Conservation (phyloP, 2,797 vertebrate genomes). For the Schizopygopsis pylzovi region DNA sequence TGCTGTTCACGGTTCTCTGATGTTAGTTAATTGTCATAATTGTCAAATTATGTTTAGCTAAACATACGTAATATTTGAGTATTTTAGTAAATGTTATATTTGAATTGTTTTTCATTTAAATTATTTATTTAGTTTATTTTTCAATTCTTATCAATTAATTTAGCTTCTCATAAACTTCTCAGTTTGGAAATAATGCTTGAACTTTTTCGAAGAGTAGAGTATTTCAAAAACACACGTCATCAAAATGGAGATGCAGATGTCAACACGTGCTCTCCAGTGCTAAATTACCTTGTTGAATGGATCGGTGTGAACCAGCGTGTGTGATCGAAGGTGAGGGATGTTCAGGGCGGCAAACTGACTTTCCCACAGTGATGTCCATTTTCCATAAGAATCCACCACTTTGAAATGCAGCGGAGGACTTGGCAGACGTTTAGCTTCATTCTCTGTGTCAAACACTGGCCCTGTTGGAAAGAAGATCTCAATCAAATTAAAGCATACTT, state of each 20-base stretch:
- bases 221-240: not conserved
- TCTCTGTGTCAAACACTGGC: constrained; percentile 34
- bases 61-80: not conserved
- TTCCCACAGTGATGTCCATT: constrained; percentile 78
- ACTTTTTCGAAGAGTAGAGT: not conserved
- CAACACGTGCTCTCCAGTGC: not conserved
- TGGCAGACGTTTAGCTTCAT: constrained; percentile 21
- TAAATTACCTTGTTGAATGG: constrained; percentile 76
- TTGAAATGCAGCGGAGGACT: constrained; percentile 62
- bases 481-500: not conserved
- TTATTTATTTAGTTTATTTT: not conserved
- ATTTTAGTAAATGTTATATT: not conserved
- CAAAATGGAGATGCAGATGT: not conserved
- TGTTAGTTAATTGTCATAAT: not conserved
- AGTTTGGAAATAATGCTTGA: not conserved
- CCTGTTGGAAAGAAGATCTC: constrained; percentile 58
- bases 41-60: not conserved
- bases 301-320: constrained; percentile 81
- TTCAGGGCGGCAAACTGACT: constrained; percentile 80
- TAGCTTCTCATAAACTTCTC: not conserved
- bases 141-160: not conserved
- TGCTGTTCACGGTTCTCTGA: not conserved
- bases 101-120: not conserved
- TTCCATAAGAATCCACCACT: constrained; percentile 80
- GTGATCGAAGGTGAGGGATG: constrained; percentile 83